Percentiles rank a stretch among this genome's conserved stretches.
phyloP scores from a whole-genome alignment of 2,113 vertebrate species.

The Silurus meridionalis region DNA sequence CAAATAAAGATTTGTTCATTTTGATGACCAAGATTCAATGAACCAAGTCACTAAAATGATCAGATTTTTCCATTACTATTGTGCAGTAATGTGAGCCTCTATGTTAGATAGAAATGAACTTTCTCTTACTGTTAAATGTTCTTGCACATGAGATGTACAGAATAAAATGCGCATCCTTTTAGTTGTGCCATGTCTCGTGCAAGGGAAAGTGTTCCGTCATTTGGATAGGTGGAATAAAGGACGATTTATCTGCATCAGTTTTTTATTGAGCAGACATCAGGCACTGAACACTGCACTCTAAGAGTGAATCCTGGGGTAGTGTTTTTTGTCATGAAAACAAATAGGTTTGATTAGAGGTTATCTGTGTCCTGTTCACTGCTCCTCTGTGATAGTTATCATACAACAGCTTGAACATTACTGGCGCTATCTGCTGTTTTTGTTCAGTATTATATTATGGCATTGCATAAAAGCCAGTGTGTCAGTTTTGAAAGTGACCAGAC shows the following conservation, averaged over 20 bases:
- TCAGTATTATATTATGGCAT: neutral
- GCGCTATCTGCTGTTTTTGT: neutral
- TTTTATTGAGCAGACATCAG: neutral
- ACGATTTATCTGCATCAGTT: neutral
- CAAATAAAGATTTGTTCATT: too few species aligned
- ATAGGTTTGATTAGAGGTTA: neutral
- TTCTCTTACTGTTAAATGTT: neutral
- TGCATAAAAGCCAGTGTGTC: neutral
- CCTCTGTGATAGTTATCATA: neutral
- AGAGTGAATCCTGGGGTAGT: neutral
- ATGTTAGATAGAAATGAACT: neutral
- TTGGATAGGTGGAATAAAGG: too few species aligned
- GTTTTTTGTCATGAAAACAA: neutral
- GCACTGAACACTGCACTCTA: too few species aligned
- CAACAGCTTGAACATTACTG: neutral
- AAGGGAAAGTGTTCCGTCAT: neutral
- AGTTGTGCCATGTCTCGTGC: neutral
- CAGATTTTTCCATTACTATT: too few species aligned
- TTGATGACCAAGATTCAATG: too few species aligned
- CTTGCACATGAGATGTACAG: neutral
- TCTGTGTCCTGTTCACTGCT: neutral
- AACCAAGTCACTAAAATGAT: too few species aligned
- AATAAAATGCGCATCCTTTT: neutral
- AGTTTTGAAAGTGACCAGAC: neutral
- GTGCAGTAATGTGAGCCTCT: neutral